phyloP scores from a whole-genome alignment of 2,113 vertebrate species.

The Motacilla tschutschensis region DNA sequence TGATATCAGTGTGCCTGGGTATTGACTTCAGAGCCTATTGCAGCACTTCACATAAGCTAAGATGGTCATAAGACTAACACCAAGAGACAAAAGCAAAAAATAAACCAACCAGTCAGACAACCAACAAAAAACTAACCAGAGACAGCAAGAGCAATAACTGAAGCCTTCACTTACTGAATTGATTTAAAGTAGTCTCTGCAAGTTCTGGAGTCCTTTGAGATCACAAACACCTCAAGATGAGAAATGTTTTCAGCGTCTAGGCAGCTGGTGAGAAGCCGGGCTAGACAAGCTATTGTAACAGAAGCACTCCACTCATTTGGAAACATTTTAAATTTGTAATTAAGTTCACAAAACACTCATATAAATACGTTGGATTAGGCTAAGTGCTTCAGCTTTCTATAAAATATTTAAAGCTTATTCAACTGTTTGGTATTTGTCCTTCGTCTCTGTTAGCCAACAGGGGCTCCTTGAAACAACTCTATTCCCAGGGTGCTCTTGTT shows the following conservation, averaged over 20 bases:
- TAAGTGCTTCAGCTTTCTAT: not conserved
- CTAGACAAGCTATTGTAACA: not conserved
- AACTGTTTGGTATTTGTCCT: not conserved
- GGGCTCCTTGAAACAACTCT: not conserved
- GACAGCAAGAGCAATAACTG: not conserved
- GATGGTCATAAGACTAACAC: not conserved
- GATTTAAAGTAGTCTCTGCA: not conserved
- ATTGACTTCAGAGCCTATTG: not conserved
- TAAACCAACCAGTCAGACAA: not conserved
- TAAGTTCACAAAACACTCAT: not conserved
- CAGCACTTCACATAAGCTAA: rapidly evolving
- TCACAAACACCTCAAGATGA: not conserved
- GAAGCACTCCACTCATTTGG: not conserved
- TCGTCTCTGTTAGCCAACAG: not conserved
- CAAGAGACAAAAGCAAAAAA: not conserved
- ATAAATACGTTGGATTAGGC: not conserved
- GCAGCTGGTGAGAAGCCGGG: not conserved
- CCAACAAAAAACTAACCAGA: not conserved
- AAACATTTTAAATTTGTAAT: not conserved
- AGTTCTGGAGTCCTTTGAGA: not conserved
- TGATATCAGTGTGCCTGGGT: not conserved
- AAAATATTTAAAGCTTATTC: constrained; percentile 3
- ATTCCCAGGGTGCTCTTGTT: not conserved
- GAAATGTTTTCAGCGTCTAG: not conserved
- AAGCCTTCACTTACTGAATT: not conserved